phyloP scores from a whole-genome alignment of 2,888 invertebrate species.

The Anagyrus pseudococci region DNA sequence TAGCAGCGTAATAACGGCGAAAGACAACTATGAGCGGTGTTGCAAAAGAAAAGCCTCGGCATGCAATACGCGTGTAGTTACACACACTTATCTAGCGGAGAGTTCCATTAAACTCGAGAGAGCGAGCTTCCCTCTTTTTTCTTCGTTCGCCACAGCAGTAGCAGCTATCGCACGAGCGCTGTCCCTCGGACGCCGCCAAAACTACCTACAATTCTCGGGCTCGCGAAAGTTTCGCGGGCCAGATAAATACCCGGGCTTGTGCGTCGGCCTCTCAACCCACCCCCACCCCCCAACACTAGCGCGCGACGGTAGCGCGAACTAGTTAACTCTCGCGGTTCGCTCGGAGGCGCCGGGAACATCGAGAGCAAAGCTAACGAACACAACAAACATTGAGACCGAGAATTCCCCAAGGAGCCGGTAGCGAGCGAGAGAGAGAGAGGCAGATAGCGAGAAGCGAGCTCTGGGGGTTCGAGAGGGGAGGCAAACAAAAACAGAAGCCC shows the following conservation, averaged over 20 bases:
- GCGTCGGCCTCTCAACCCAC: conserved; percentile 5
- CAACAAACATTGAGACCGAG: conserved; percentile 25
- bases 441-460: background rate
- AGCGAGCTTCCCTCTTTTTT: too few species aligned
- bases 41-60: too few species aligned
- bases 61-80: too few species aligned
- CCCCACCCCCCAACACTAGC: background rate
- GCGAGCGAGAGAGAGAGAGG: background rate
- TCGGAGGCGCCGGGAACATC: conserved; percentile 10
- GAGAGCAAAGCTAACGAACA: conserved; percentile 28
- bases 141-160: too few species aligned
- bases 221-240: conserved; percentile 15
- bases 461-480: too few species aligned
- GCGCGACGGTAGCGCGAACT: conserved; percentile 11
- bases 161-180: too few species aligned
- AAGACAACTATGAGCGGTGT: too few species aligned
- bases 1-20: too few species aligned
- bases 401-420: conserved; percentile 21
- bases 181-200: too few species aligned
- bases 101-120: too few species aligned
- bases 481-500: background rate
- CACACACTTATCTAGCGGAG: too few species aligned
- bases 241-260: conserved; percentile 24
- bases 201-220: too few species aligned
- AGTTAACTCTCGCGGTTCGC: conserved; percentile 25